A percentile compares a stretch with the other conserved stretches of the same genome.
These are phyloP conservation scores for Drosophila trapezifrons DNA, from an alignment of 1,140 invertebrate genomes.

Conservation along the genomic window DNA sequence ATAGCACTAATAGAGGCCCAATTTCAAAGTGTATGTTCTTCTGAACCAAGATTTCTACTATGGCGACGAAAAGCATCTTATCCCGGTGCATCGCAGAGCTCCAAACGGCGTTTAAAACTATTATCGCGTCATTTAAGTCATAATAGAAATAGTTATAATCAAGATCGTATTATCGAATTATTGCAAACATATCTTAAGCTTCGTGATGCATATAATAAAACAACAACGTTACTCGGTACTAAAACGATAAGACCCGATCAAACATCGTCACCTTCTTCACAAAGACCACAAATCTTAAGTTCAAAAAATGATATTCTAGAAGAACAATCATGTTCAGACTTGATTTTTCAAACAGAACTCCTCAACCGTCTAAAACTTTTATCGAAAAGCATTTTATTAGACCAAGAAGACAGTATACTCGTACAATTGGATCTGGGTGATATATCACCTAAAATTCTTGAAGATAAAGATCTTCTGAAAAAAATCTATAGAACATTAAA, in stretches of 20 bases:
- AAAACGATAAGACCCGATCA: conserved; percentile 76
- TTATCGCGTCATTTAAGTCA: conserved; percentile 47
- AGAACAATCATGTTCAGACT: neutral
- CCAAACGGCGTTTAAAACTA: conserved; percentile 85
- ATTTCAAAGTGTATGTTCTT: conserved; percentile 92
- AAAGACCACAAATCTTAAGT: conserved; percentile 38
- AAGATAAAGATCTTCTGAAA: conserved; percentile 69
- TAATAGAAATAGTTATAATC: conserved; percentile 40
- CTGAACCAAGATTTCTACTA: conserved; percentile 90
- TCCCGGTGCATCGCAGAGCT: conserved; percentile 86
- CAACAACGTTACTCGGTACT: conserved; percentile 60
- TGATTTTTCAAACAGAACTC: conserved; percentile 17
- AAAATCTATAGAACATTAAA: conserved; percentile 75
- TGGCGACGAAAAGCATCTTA: conserved; percentile 91
- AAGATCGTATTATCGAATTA: conserved; percentile 60
- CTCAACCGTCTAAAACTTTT: conserved; percentile 42
- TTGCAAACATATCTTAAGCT: conserved; percentile 71
- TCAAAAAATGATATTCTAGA: neutral
- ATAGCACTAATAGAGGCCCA: conserved; percentile 92
- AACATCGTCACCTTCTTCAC: conserved; percentile 70
- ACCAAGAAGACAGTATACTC: conserved; percentile 14
- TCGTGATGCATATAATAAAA: conserved; percentile 64
- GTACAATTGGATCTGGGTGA: conserved; percentile 26
- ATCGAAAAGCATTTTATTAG: conserved; percentile 12
- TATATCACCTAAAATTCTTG: conserved; percentile 53